Conservation (phyloP, 2,113 vertebrate genomes). For the Scophthalmus maximus region DNA sequence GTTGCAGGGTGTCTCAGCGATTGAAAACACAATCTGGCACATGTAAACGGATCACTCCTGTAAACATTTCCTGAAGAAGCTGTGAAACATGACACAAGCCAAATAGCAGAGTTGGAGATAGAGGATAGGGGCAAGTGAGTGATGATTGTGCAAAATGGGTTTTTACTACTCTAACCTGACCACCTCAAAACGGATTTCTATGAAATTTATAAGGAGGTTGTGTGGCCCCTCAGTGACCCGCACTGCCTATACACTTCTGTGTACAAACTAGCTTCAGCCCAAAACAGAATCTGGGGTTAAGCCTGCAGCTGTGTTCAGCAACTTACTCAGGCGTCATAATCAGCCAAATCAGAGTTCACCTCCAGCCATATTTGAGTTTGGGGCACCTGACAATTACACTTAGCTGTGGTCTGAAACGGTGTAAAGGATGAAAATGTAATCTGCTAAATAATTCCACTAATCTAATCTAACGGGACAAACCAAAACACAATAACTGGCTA, state of each 20-base stretch:
- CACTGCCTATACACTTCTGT: conserved; percentile 32
- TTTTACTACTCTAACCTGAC: conserved; percentile 47
- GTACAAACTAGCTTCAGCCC: conserved; percentile 47
- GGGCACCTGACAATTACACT: conserved; percentile 41
- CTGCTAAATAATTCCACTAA: conserved; percentile 4
- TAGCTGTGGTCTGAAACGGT: conserved; percentile 24
- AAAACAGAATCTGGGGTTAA: conserved; percentile 54
- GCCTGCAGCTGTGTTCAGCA: conserved; percentile 58
- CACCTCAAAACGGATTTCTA: conserved; percentile 66
- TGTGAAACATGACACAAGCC: conserved; percentile 81
- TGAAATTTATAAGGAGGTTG: conserved; percentile 57
- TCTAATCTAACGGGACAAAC: conserved; percentile 19
- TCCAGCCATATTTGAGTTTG: conserved; percentile 54
- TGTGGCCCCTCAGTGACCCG: conserved; percentile 43
- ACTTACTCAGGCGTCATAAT: conserved; percentile 59
- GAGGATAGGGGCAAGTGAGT: conserved; percentile 71
- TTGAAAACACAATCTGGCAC: conserved; percentile 79
- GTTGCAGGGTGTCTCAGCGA: conserved; percentile 75
- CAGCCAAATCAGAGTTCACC: conserved; percentile 53
- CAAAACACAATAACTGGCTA: neutral
- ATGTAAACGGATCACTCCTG: conserved; percentile 81
- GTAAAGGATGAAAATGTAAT: conserved; percentile 28
- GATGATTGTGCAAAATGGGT: conserved; percentile 73
- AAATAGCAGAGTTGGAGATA: conserved; percentile 83
- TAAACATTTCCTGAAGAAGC: conserved; percentile 83